phyloP scores from a whole-genome alignment of 2,888 invertebrate genomes.

The Sarcophaga variegata region DNA sequence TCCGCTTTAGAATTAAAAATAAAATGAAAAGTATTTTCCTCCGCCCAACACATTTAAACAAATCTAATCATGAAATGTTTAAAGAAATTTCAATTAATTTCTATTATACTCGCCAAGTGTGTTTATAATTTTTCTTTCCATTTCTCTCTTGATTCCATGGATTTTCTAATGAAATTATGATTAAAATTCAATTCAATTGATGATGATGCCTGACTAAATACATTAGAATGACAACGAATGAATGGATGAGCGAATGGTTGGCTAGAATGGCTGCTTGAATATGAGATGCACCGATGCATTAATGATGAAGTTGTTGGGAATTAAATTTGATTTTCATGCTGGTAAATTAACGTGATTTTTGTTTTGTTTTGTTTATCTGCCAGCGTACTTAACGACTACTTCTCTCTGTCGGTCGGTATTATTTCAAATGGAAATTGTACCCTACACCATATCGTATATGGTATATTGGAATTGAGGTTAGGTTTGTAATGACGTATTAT shows the following conservation, averaged over 20 bases:
- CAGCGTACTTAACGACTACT: no score
- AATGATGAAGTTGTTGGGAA: neutral
- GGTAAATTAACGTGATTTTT: slow-evolving; percentile 9
- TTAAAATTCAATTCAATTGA: neutral
- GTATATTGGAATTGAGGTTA: no score
- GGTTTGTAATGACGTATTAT: no score
- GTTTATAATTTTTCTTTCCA: neutral
- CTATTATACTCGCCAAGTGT: neutral
- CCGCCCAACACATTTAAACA: no score
- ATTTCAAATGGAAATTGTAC: no score
- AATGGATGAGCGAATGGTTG: neutral
- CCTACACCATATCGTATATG: no score
- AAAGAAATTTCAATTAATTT: no score
- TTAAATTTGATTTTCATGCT: slow-evolving; percentile 3
- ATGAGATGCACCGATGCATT: slow-evolving; percentile 9
- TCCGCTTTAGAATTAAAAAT: no score
- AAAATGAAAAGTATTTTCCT: no score
- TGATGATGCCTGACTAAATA: neutral
- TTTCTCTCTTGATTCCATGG: neutral
- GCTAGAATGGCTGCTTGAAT: neutral
- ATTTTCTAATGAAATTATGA: neutral
- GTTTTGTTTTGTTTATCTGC: neutral
- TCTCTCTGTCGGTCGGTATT: no score
- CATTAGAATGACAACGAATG: neutral
- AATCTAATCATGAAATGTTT: no score